Evolutionary conservation across 2,888 invertebrate genomes (phyloP), one percentile per base, ranked within the genome.

Genomic region (Amphipyra berbera): DNA sequence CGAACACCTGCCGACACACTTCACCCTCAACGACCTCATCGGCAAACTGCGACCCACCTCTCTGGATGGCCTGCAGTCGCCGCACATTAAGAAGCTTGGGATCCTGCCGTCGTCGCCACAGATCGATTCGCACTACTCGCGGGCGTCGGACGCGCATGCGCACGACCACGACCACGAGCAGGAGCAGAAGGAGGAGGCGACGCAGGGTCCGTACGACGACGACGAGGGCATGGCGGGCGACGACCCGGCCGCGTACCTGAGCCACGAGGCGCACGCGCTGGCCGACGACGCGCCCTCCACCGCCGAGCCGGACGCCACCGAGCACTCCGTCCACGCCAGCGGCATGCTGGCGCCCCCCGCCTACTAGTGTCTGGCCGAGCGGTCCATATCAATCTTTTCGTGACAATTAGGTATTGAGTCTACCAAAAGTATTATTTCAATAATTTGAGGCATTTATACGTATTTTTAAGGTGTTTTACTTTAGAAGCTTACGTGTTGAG

Each of bases 131-230:
- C 95, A 96, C 75, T 96, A 96, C 84, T 95, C 96, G 61, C 95
- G 95, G 13, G 94, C 95, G 44, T 83, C 94, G 2, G 95, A 95
- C 68, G 92, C 94, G 30, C 95, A 95, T 57, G 82, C 91, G 50
- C 92, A 92, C 74, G 93, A 91, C 45, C 90, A 91, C 66, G 93
- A 91, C 45, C 90, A 91, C 67, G 93, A 91, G 71, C 88, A 91
- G 66, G 90, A 91, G 65, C 90, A 90, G 65, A 92, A 92, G 70
- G 95, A 95, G 81, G 90, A 91, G 72, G 87, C 92, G 61, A 96
- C 96, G 47, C 95, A 96, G 81, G 96, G 96, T 12, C 96, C 96
- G 2, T 96, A 96, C 82, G 96, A 96, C 81, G 95, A 93, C 76
- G 88, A 93, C 66, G 93, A 93, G 68, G 94, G 95, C 70, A 95